A percentile compares a stretch with the other conserved stretches of the same genome.
Conservation (phyloP, 2,888 invertebrate species). For the Hirtodrosophila cameraria region DNA sequence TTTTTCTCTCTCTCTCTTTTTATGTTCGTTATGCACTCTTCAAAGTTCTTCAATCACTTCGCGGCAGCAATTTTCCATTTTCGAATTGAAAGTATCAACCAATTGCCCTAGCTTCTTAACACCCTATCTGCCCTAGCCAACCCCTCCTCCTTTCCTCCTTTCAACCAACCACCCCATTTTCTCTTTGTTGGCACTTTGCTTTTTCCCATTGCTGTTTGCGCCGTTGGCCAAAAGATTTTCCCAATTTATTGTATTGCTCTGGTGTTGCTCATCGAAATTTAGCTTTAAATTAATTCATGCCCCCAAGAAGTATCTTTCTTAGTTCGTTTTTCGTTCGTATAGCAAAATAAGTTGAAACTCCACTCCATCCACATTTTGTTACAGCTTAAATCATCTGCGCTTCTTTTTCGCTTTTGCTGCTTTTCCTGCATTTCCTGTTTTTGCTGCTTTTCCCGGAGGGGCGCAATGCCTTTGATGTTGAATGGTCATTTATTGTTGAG, state of each 20-base stretch:
- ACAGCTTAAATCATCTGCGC: too few relatives aligned
- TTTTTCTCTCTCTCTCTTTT: constrained; percentile 1
- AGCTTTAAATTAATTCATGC: constrained; percentile 56
- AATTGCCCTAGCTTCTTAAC: constrained; percentile 12
- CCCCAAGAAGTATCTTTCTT: constrained; percentile 50
- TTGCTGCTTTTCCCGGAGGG: background rate
- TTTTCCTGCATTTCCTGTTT: background rate
- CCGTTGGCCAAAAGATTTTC: constrained; percentile 43
- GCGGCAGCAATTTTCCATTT: constrained; percentile 32
- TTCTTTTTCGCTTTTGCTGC: too few relatives aligned
- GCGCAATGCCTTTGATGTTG: constrained; percentile 43
- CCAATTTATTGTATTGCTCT: constrained; percentile 52
- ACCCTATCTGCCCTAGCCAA: background rate
- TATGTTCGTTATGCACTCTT: constrained; percentile 35
- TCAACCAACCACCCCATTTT: too few relatives aligned
- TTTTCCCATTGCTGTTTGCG: constrained; percentile 32
- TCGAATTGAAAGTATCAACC: constrained; percentile 47
- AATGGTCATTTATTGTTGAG: constrained; percentile 16
- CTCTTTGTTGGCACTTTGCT: constrained; percentile 35
- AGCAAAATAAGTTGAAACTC: background rate
- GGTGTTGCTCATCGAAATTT: constrained; percentile 45
- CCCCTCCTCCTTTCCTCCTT: background rate
- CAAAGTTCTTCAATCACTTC: constrained; percentile 44
- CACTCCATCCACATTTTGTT: background rate
- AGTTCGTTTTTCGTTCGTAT: constrained; percentile 39